Base-by-base conservation (phyloP, 2,797 vertebrate species). In the Chaetodon trifasciatus region DNA sequence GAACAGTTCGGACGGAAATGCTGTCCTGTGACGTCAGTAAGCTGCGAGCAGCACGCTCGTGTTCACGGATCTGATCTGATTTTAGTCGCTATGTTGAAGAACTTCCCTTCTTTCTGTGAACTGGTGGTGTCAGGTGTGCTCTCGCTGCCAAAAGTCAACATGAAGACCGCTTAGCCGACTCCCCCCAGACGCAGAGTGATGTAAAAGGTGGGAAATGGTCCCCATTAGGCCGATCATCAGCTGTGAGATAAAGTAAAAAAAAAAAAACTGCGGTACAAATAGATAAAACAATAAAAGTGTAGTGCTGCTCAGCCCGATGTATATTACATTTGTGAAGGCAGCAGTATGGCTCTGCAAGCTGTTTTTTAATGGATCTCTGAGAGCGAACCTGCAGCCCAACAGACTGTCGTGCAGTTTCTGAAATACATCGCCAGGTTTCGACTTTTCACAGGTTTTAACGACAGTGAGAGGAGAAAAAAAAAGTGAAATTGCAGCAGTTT, bases 401-500 rank as follows among this genome's bases (percentile, higher is more conserved):
- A 85, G 53, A 61, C 86, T 78, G 76, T 74, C 67, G 64, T 80
- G 71, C 88, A 88, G 50, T 86, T 85, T 76, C 76, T 85, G 82
- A 86, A 88, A 85, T 66, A 81, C 84, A 62, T 66, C 68, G 63
- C 58, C 85, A 77, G 82, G 83, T 82, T 88, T 87, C 24, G 46
- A 76, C 88, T 89, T 85, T 64, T 79, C 72, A 52, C 83, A 56
- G 70, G 62, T 83, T 81, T 87, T 76, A 88, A 81, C 78, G 70
- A 76, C 84, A 53, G 66, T 3, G 9, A 49, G 37, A 55, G 53
- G 5, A 28, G 1, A 42, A 6, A 8, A 21, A 35, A 78, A 81
- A 87, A 79, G 84, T 89, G 75, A 85, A 88, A 85, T 85, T 86
- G 84, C 89, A 81, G 88, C 90, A 89, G 83, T 90, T 89, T 91